These are phyloP conservation scores for Prionailurus bengalensis DNA, from an alignment of 2,113 vertebrate species.

Conservation along the genomic window DNA sequence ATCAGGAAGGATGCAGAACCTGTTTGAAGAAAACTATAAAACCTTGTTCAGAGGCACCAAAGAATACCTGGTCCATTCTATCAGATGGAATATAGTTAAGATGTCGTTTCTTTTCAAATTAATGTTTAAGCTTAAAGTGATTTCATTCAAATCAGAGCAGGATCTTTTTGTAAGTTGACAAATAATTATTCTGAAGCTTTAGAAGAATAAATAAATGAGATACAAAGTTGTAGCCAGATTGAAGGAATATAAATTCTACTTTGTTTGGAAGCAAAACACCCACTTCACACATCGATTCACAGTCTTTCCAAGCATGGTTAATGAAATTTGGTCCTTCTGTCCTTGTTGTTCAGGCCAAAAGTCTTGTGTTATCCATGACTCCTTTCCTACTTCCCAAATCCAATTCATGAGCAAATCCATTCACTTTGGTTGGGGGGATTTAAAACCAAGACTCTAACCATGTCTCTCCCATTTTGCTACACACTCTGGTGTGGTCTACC, in stretches of 20 bases:
- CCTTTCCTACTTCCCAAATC: not conserved
- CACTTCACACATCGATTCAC: not conserved
- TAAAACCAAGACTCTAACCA: not conserved
- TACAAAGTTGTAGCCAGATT: not conserved
- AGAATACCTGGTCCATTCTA: not conserved
- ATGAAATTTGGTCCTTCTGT: not conserved
- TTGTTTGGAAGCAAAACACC: conserved; percentile 15
- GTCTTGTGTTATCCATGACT: not conserved
- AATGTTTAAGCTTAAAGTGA: conserved; percentile 35
- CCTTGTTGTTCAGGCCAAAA: conserved; percentile 5
- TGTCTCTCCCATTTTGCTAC: not conserved
- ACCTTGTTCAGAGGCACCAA: not conserved
- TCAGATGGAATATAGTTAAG: not conserved
- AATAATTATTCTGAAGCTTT: conserved; percentile 20
- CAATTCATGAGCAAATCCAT: conserved; percentile 8
- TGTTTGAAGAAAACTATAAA: not conserved
- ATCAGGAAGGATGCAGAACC: not conserved
- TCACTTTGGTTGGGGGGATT: not conserved
- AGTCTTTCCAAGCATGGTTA: not conserved
- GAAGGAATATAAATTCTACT: conserved; percentile 29
- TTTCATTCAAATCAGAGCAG: conserved; percentile 12
- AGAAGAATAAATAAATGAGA: not conserved
- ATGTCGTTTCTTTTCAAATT: conserved; percentile 30
- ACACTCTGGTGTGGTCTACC: not conserved
- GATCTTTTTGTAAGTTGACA: conserved; percentile 49